Conservation (phyloP, 2,113 vertebrate genomes). For the Protobothrops mucrosquamatus region DNA sequence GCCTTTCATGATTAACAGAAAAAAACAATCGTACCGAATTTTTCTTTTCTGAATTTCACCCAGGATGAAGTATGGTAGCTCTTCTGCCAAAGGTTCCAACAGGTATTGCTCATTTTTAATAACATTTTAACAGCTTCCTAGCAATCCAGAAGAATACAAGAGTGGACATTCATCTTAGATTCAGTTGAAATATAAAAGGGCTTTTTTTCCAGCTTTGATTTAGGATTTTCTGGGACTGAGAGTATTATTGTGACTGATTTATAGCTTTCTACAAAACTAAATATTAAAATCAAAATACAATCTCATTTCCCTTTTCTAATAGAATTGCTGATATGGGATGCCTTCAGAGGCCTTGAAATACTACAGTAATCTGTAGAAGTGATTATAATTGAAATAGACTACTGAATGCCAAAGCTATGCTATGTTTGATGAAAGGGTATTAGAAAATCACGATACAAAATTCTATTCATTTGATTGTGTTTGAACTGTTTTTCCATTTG, state of each 20-base stretch:
- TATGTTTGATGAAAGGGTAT: neutral
- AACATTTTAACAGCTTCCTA: neutral
- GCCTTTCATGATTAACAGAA: conserved; percentile 41
- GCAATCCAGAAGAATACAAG: neutral
- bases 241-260: neutral
- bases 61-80: rapidly evolving
- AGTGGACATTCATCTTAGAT: rapidly evolving
- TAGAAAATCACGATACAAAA: neutral
- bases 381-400: neutral
- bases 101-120: neutral
- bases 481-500: neutral
- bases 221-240: neutral
- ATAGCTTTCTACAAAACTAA: neutral
- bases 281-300: neutral
- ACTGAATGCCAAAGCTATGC: neutral
- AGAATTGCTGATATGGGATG: neutral
- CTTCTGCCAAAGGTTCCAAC: too few relatives aligned
- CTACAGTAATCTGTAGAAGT: neutral
- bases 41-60: neutral
- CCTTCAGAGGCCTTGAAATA: neutral
- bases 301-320: neutral
- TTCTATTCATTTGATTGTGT: neutral
- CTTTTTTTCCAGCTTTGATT: neutral
- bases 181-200: rapidly evolving
- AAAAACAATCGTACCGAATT: neutral